Percentiles rank a stretch among this genome's conserved stretches.
Evolutionary conservation across 2,113 vertebrate genomes (phyloP).

Genomic region (Rissa tridactyla): DNA sequence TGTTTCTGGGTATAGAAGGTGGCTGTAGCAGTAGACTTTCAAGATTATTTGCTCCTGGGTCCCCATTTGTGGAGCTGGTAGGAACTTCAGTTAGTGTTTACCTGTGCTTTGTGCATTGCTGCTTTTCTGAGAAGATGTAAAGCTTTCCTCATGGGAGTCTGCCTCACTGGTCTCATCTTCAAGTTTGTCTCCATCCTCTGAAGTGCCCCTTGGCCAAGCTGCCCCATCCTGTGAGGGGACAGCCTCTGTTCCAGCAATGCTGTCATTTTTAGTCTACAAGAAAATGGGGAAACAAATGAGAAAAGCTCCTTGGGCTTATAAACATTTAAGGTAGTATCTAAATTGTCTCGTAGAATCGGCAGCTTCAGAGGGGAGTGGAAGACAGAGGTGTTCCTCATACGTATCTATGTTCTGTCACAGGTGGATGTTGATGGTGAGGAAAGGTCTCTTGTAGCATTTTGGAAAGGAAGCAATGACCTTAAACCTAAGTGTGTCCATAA

Average conservation of each 20-base stretch:
- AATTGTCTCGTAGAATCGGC: neutral
- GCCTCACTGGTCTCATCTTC: neutral
- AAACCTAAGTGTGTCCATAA: neutral
- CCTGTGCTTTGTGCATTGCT: slow-evolving; percentile 20
- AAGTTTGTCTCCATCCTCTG: neutral
- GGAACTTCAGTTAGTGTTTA: neutral
- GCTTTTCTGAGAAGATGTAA: neutral
- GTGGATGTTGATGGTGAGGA: neutral
- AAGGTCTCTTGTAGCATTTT: neutral
- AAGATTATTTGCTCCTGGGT: neutral
- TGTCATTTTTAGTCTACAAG: slow-evolving; percentile 11
- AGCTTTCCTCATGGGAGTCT: slow-evolving; percentile 19
- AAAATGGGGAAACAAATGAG: neutral
- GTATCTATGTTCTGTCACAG: neutral
- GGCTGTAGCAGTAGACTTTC: neutral
- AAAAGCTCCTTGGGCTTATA: neutral
- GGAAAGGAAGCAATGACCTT: neutral
- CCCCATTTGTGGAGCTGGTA: neutral
- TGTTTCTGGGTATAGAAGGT: fast-evolving
- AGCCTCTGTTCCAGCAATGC: neutral
- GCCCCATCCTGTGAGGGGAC: neutral
- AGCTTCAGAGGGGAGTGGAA: neutral
- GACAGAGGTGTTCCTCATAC: neutral
- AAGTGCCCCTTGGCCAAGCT: neutral
- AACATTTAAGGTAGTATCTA: neutral